phyloP scores from a whole-genome alignment of 1,140 invertebrate species.

The Dendrolimus punctatus region DNA sequence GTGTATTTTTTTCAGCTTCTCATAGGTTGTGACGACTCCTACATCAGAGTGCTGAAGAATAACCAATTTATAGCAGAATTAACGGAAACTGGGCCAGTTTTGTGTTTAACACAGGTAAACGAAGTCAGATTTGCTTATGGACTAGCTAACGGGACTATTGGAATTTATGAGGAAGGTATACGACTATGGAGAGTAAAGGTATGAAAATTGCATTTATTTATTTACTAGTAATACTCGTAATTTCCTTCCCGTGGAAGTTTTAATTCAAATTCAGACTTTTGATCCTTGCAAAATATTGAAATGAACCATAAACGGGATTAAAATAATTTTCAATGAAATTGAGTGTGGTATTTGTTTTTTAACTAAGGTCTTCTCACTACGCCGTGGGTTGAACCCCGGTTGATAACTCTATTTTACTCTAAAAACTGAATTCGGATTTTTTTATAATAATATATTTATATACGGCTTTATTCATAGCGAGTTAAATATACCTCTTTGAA shows the following conservation, averaged over 20 bases:
- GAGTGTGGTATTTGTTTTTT: no score
- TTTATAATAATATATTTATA: no score
- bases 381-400: no score
- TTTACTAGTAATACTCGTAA: no score
- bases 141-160: slow-evolving; percentile 93
- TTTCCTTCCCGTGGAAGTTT: not conserved
- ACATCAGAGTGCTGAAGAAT: slow-evolving; percentile 89
- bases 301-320: not conserved
- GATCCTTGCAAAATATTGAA: no score
- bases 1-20: slow-evolving; percentile 77
- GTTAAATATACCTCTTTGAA: no score
- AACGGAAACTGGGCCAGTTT: slow-evolving; percentile 90
- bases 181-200: slow-evolving; percentile 96
- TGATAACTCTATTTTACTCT: no score
- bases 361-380: no score
- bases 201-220: slow-evolving; percentile 10
- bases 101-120: slow-evolving; percentile 77
- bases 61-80: slow-evolving; percentile 89
- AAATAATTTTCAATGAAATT: no score
- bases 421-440: no score
- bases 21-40: slow-evolving; percentile 92
- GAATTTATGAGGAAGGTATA: slow-evolving; percentile 90
- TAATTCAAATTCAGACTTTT: not conserved
- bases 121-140: slow-evolving; percentile 90
- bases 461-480: no score